Evolutionary conservation across 2,113 vertebrate species (phyloP), one percentile per base, ranked within the genome.

Genomic region (Phrynosoma platyrhinos): DNA sequence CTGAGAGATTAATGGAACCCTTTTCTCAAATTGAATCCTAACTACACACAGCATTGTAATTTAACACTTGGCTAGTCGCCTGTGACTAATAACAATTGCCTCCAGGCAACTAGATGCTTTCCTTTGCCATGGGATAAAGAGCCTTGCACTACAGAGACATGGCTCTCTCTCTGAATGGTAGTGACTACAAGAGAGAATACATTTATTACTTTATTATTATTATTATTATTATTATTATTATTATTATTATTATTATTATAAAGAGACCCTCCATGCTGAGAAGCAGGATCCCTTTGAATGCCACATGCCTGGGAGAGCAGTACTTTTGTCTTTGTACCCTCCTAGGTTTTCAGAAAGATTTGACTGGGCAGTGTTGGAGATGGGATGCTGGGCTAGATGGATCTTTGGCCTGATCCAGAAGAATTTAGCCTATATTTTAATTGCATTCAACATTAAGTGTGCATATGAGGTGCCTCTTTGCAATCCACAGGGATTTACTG

Each of bases 31-130:
- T 2, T 55, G 77, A 71, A 69, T 12, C 64, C 42, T 25, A 86
- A 36, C n/a, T 55, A 71, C 55, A 53, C 21, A 25, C 68, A 71
- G 13, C 21, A 42, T 40, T 55, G 85, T 53, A 47, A 53, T 71
- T 69, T 79, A 86, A 86, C n/a, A 79, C 78, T 71, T n/a, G 6
- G 52, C 32, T 55, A 52, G 76, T 86, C 52, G 13, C n/a, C 77
- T 79, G 5, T 40, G 52, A 79, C 21, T 7, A 79, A 42, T 12
- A 36, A 71, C 8, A 36, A 71, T 55, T 0, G n/a, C 52, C 76
- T 55, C 30, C 13, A 3, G 21, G 85, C 3, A 20, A 55, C 32
- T 79, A 36, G 21, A 6, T 36, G 3, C 5, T 40, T 47, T 25
- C 52, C 69, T 36, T 12, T 25, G 2, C 20, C 47, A 7, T 32